phyloP scores from a whole-genome alignment of 2,888 invertebrate genomes.

The Dryadula phaetusa region DNA sequence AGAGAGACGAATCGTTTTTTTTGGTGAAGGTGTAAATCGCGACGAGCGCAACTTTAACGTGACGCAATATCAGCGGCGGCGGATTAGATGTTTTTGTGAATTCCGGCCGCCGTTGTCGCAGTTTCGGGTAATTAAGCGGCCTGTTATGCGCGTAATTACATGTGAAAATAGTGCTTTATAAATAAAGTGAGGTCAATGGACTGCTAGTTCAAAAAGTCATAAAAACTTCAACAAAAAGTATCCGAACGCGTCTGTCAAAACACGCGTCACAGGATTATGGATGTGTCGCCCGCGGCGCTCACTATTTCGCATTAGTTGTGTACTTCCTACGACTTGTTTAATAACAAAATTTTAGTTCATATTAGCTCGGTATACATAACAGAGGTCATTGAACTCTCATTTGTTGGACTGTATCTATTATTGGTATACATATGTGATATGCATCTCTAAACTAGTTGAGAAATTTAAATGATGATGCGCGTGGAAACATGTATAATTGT shows the following conservation, averaged over 20 bases:
- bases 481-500: neutral
- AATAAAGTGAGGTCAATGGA: slow-evolving; percentile 65
- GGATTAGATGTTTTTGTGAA: slow-evolving; percentile 66
- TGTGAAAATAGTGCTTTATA: slow-evolving; percentile 70
- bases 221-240: slow-evolving; percentile 67
- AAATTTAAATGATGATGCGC: slow-evolving; percentile 3
- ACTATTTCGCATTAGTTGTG: slow-evolving; percentile 30
- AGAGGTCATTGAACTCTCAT: slow-evolving; percentile 19
- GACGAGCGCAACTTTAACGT: slow-evolving; percentile 61
- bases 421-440: neutral
- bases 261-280: slow-evolving; percentile 80
- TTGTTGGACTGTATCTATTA: slow-evolving; percentile 9
- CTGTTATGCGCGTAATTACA: slow-evolving; percentile 75
- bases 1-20: slow-evolving; percentile 68
- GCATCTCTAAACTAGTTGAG: neutral
- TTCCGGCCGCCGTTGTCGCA: slow-evolving; percentile 63
- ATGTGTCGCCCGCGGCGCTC: slow-evolving; percentile 71
- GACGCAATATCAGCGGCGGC: slow-evolving; percentile 68
- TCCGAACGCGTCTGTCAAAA: slow-evolving; percentile 72
- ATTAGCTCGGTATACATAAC: neutral
- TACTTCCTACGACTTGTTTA: slow-evolving; percentile 20
- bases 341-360: slow-evolving; percentile 18
- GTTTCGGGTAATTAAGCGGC: slow-evolving; percentile 78
- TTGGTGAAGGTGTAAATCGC: slow-evolving; percentile 53
- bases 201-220: slow-evolving; percentile 51